phyloP scores from a whole-genome alignment of 2,113 vertebrate genomes.

The Capricornis sumatraensis region DNA sequence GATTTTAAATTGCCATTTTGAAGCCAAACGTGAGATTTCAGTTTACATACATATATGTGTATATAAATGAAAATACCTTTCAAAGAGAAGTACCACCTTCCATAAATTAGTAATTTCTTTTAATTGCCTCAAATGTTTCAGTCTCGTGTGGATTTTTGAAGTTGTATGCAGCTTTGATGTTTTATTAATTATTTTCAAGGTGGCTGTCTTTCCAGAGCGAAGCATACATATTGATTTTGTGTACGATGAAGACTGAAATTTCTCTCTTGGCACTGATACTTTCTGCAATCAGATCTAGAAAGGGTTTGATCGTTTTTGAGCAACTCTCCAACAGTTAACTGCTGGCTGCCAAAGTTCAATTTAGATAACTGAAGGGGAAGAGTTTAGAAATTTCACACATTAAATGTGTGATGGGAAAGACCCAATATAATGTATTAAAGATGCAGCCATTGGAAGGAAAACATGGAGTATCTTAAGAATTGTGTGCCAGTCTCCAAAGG shows the following conservation, averaged over 20 bases:
- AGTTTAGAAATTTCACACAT: slow-evolving; percentile 78
- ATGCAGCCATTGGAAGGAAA: slow-evolving; percentile 70
- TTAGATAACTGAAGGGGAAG: slow-evolving; percentile 67
- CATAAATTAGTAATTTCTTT: slow-evolving; percentile 80
- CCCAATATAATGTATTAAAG: slow-evolving; percentile 62
- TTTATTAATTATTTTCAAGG: slow-evolving; percentile 83
- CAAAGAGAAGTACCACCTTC: slow-evolving; percentile 74
- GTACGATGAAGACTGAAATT: slow-evolving; percentile 66
- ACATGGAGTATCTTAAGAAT: slow-evolving; percentile 51
- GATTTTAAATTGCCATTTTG: slow-evolving; percentile 78
- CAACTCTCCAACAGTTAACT: slow-evolving; percentile 59
- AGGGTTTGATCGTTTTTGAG: slow-evolving; percentile 68
- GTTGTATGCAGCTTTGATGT: slow-evolving; percentile 79
- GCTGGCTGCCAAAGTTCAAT: slow-evolving; percentile 69
- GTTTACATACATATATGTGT: slow-evolving; percentile 39
- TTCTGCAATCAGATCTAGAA: slow-evolving; percentile 60
- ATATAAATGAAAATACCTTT: slow-evolving; percentile 70
- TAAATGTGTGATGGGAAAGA: slow-evolving; percentile 67
- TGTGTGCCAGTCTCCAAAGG: slow-evolving; percentile 50
- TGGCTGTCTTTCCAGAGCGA: slow-evolving; percentile 74
- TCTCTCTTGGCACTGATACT: slow-evolving; percentile 63
- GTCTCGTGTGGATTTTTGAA: slow-evolving; percentile 79
- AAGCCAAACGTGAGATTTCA: slow-evolving; percentile 75
- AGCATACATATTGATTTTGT: slow-evolving; percentile 75
- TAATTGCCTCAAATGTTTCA: slow-evolving; percentile 79